phyloP scores from a whole-genome alignment of 2,888 invertebrate genomes.

The Polyommatus iphigenia region DNA sequence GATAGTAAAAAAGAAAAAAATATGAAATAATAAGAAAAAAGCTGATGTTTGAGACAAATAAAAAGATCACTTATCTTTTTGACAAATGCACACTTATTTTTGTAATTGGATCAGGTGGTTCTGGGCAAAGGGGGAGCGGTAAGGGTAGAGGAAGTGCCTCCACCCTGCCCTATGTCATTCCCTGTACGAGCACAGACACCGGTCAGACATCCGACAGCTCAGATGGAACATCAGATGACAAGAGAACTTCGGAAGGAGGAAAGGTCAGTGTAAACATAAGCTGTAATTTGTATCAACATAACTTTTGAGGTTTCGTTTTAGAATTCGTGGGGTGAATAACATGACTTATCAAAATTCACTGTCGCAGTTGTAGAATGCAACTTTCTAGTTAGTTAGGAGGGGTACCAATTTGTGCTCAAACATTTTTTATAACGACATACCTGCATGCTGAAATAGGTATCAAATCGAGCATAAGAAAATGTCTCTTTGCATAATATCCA shows the following conservation, averaged over 20 bases:
- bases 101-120: conserved; percentile 45
- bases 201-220: conserved; percentile 74
- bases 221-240: conserved; percentile 68
- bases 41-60: background rate
- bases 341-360: conserved; percentile 16
- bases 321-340: conserved; percentile 25
- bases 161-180: conserved; percentile 74
- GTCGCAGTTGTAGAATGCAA: background rate
- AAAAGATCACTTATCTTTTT: background rate
- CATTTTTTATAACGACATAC: background rate
- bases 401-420: conserved; percentile 17
- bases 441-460: conserved; percentile 22
- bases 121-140: conserved; percentile 68
- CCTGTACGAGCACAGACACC: conserved; percentile 66
- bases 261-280: conserved; percentile 56
- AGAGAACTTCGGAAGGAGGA: conserved; percentile 58
- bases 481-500: conserved; percentile 21
- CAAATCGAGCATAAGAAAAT: background rate
- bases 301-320: background rate
- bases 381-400: conserved; percentile 31
- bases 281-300: background rate
- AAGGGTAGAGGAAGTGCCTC: conserved; percentile 68
- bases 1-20: background rate
- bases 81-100: background rate
- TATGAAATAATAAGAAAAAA: background rate